phyloP scores from a whole-genome alignment of 2,888 invertebrate genomes.

The Drosophila gaucha region DNA sequence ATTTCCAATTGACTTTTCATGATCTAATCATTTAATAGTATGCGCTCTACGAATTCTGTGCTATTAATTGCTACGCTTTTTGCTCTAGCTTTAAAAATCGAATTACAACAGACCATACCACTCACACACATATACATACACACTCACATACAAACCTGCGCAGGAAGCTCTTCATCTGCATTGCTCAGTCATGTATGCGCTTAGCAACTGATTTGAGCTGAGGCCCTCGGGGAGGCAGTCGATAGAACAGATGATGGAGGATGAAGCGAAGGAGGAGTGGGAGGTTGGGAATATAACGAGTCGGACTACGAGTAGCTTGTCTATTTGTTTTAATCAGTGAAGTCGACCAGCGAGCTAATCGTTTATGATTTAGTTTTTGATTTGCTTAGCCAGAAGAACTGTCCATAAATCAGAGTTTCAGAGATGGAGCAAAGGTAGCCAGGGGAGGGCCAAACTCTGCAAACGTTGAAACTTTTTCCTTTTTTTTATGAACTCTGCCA shows the following conservation, averaged over 20 bases:
- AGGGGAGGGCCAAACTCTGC: constrained; percentile 14
- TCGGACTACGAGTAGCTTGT: constrained; percentile 25
- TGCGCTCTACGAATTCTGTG: constrained; percentile 23
- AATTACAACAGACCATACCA: constrained; percentile 24
- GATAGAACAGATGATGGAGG: background rate
- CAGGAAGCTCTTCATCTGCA: constrained; percentile 60
- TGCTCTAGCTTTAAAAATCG: constrained; percentile 30
- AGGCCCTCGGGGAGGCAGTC: constrained; percentile 22
- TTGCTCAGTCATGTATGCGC: constrained; percentile 72
- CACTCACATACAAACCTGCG: background rate
- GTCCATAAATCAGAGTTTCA: constrained; percentile 47
- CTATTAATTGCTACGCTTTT: constrained; percentile 37
- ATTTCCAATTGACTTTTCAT: constrained; percentile 39
- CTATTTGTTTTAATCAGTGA: constrained; percentile 72
- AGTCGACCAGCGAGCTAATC: constrained; percentile 70
- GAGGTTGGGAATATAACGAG: background rate
- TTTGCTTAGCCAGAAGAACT: constrained; percentile 61
- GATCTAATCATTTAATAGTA: constrained; percentile 46
- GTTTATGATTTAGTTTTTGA: constrained; percentile 79
- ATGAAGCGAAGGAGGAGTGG: background rate
- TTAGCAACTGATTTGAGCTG: constrained; percentile 71
- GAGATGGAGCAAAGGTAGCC: background rate
- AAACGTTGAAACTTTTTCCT: constrained; percentile 41
- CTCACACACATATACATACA: background rate
- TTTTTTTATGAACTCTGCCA: constrained; percentile 32